phyloP scores from a whole-genome alignment of 2,888 invertebrate species.

The Eilema griseolum region DNA sequence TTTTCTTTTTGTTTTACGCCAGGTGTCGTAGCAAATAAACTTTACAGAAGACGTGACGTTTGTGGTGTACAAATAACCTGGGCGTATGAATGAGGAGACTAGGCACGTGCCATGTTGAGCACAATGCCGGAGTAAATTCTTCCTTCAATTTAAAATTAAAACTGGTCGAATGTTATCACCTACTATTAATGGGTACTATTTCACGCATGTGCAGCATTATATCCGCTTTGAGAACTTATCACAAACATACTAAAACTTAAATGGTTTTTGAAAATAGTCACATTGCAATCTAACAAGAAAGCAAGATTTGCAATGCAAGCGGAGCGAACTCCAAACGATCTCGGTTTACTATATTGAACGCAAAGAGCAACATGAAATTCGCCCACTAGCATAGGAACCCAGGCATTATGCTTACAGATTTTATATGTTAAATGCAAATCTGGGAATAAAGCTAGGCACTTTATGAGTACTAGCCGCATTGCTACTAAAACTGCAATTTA shows the following conservation, averaged over 20 bases:
- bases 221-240: not conserved
- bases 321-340: not conserved
- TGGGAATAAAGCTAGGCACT: not conserved
- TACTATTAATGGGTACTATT: not conserved
- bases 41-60: slow-evolving; percentile 53
- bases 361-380: not conserved
- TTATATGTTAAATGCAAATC: not conserved
- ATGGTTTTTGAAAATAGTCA: not conserved
- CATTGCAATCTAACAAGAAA: not conserved
- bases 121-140: slow-evolving; percentile 5
- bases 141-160: not conserved
- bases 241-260: not conserved
- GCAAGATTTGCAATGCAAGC: not conserved
- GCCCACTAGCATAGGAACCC: not conserved
- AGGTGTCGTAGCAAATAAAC: slow-evolving; percentile 40
- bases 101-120: slow-evolving; percentile 25
- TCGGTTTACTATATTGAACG: not conserved
- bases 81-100: slow-evolving; percentile 39
- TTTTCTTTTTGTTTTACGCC: slow-evolving; percentile 39
- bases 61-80: slow-evolving; percentile 38
- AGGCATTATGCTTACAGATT: not conserved
- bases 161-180: not conserved
- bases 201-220: not conserved
- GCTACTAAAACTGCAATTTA: not conserved
- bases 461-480: not conserved